Evolutionary conservation across 2,797 vertebrate genomes (phyloP).

Genomic region (Artibeus lituratus): DNA sequence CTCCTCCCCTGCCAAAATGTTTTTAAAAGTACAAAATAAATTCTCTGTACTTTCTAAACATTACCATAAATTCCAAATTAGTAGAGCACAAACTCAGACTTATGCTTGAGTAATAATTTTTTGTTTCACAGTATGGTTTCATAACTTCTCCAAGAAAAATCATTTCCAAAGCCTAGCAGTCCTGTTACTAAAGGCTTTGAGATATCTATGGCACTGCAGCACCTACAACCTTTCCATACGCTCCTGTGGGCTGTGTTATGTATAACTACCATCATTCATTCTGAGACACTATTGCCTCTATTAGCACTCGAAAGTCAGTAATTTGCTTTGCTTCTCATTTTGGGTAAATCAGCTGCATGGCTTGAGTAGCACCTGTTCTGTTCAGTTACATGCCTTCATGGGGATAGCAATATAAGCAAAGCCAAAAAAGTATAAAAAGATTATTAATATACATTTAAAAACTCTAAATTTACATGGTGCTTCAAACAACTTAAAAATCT

Average conservation of each 20-base stretch:
- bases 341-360: not conserved
- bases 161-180: not conserved
- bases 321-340: not conserved
- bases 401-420: not conserved
- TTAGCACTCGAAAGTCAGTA: not conserved
- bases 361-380: not conserved
- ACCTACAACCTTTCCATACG: not conserved
- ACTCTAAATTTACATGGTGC: not conserved
- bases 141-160: not conserved
- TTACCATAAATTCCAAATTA: conserved; percentile 4
- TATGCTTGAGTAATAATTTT: not conserved
- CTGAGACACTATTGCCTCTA: not conserved
- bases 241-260: not conserved
- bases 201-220: not conserved
- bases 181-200: not conserved
- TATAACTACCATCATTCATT: not conserved
- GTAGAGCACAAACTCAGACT: not conserved
- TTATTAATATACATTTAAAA: not conserved
- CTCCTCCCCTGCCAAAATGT: not conserved
- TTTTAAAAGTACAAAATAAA: not conserved
- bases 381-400: not conserved
- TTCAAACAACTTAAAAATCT: not conserved
- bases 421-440: not conserved
- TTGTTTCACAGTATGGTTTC: not conserved
- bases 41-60: conserved; percentile 26